Evolutionary conservation across 2,113 vertebrate genomes (phyloP), one percentile per base, ranked within the genome.

Genomic region (Vicugna pacos): DNA sequence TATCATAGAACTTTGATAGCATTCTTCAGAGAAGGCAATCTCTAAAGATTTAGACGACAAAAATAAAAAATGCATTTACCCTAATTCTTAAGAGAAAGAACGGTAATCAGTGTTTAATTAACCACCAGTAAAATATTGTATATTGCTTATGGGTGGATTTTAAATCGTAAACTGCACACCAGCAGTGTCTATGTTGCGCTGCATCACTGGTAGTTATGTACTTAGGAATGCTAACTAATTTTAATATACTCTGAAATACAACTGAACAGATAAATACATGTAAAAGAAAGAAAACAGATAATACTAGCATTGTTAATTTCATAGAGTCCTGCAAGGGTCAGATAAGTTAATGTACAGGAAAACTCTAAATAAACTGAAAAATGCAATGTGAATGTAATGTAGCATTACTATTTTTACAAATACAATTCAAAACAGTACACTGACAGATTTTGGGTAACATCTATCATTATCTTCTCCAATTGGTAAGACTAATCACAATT

Each of bases 31-130:
- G 26, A 94, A 86, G 4, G 5, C 30, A 93, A 10, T 79, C 35
- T 32, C 38, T 42, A 5, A 42, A 42, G 38, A 42, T 96, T 93
- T 52, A 85, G 42, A 95, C 2, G 84, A 77, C 2, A n/a, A 73
- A 58, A 89, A 81, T 17, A 96, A 96, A 96, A 93, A 95, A 17
- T 70, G 6, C 12, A 48, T 76, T 96, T 88, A 95, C 8, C 76
- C 26, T 7, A 65, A 38, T 95, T 81, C 32, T 86, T 91, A 30
- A 89, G 8, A 48, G 32, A 50, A 94, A 93, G 52, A 60, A 62
- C 7, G 87, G 8, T 42, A 92, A 79, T 91, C 56, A 90, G 20
- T 52, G n/a, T 75, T 84, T 79, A 96, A 89, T 76, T 62, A 82
- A 26, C 30, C 3, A 92, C 2, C 16, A 94, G 0, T 30, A 73